Evolutionary conservation across 2,797 vertebrate genomes (phyloP).

Genomic region (Paguma larvata): DNA sequence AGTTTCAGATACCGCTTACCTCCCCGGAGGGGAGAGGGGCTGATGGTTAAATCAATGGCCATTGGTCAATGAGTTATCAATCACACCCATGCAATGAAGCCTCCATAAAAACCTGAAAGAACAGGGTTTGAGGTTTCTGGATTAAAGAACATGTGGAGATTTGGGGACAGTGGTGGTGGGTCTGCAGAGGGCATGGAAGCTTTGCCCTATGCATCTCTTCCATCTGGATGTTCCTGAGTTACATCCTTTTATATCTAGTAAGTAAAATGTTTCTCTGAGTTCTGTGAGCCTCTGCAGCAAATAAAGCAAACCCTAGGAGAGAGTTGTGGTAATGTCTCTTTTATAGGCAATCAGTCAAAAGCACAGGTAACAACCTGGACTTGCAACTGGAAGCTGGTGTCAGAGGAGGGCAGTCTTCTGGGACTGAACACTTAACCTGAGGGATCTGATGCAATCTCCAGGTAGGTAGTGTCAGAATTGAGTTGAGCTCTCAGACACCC

Average conservation of each 20-base stretch:
- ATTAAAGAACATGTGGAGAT: not conserved
- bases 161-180: not conserved
- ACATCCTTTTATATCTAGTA: not conserved
- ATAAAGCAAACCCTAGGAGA: not conserved
- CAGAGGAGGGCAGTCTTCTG: not conserved
- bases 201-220: not conserved
- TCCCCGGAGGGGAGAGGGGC: not conserved
- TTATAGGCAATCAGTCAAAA: not conserved
- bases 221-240: not conserved
- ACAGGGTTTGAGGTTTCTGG: not conserved
- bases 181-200: not conserved
- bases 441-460: not conserved
- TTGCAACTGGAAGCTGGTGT: not conserved
- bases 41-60: not conserved
- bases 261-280: not conserved
- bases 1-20: not conserved
- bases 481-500: not conserved
- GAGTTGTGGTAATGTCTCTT: not conserved
- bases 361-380: not conserved
- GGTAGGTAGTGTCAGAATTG: not conserved
- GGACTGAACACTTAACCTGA: not conserved
- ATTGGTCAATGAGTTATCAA: not conserved
- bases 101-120: not conserved
- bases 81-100: not conserved
- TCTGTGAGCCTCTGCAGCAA: not conserved